Evolutionary conservation across 1,140 invertebrate genomes (phyloP), one percentile per base, ranked within the genome.

Genomic region (Calliphora vicina): DNA sequence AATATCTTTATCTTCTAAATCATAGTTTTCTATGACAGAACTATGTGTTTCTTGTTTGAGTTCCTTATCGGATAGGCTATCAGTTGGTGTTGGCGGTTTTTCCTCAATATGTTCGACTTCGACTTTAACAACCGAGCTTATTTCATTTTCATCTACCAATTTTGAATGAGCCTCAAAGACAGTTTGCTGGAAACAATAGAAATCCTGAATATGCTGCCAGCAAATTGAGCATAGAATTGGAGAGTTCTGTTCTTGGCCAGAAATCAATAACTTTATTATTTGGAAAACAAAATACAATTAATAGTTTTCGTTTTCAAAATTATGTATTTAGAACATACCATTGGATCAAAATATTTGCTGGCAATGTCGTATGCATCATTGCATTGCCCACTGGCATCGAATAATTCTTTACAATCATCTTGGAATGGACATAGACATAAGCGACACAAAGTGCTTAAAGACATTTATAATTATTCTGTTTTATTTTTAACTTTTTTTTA

Each of bases 271-370:
- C 45, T 81, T 6, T 67, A 57, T 35, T 9, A 23, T 42, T 15
- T 20, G 1, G 10, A 13, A 27, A 78, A 23, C 0, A 78, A 43
- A 0, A 23, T 0, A 67, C 9, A 67, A 23, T 67, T 67, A n/a
- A n/a, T 17, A 17, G 17, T 5, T 25, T 20, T 71, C 20, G 67
- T 73, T 23, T 35, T n/a, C n/a, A 35, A 35, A 29, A 0, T n/a
- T n/a, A n/a, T n/a, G n/a, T n/a, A n/a, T 72, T 27, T 29, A 20
- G 1, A 17, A 26, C 25, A 45, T 83, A 83, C 82, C 76, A 80
- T 80, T 8, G 76, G 76, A 71, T 83, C 82, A 26, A 83, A 83
- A 83, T 83, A 83, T 71, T 80, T 83, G 8, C 57, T 74, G 1
- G 78, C 76, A 20, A 80, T 80, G 43, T 80, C 78, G 23, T 83